Percentiles rank a stretch among this genome's conserved stretches.
Conservation (phyloP, 2,113 vertebrate genomes). For the Otus sunia region DNA sequence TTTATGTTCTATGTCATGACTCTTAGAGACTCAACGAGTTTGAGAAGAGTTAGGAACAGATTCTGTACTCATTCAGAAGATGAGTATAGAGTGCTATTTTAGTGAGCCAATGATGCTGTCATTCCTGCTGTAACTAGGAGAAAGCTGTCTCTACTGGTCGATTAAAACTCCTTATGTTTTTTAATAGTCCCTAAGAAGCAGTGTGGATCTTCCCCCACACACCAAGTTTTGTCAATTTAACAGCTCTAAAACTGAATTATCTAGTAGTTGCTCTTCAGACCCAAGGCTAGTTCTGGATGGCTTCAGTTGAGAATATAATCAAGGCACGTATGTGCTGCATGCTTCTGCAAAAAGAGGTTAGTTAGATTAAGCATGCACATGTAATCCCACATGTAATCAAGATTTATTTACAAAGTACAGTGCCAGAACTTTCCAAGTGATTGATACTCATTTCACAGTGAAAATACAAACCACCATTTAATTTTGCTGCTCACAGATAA, state of each 20-base stretch:
- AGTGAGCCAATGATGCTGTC: neutral
- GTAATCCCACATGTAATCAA: neutral
- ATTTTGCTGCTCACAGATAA: neutral
- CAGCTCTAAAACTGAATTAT: neutral
- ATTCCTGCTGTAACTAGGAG: neutral
- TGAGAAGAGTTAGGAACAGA: neutral
- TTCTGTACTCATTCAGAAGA: neutral
- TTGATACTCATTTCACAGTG: neutral
- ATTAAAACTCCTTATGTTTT: neutral
- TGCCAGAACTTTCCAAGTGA: neutral
- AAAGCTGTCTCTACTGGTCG: neutral
- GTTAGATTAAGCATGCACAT: neutral
- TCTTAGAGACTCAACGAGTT: neutral
- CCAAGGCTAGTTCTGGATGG: neutral
- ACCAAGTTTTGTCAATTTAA: neutral
- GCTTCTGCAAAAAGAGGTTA: neutral
- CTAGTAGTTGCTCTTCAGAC: neutral
- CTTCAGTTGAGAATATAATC: neutral
- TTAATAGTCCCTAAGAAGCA: neutral
- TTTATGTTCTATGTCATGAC: neutral
- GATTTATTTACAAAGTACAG: neutral
- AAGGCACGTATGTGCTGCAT: neutral
- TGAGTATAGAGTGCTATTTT: neutral
- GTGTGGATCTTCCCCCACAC: rapidly evolving
- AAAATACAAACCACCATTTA: neutral